These are phyloP conservation scores for Nannobrachium achirus DNA, from an alignment of 2,113 vertebrate genomes.

Conservation along the genomic window DNA sequence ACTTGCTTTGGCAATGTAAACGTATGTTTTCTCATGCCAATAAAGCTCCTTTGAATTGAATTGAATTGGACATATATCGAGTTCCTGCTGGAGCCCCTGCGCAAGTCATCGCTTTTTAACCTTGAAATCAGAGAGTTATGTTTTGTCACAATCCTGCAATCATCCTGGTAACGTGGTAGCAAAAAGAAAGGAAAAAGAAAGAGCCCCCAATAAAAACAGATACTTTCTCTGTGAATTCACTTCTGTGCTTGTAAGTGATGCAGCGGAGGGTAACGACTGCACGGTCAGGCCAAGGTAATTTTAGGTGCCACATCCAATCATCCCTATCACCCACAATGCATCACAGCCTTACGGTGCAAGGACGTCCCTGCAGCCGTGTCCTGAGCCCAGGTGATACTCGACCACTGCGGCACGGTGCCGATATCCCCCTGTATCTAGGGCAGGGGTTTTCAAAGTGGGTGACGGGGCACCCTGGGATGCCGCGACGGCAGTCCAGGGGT, in stretches of 20 bases:
- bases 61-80: too few species aligned
- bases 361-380: constrained; percentile 35
- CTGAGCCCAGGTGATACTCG: constrained; percentile 54
- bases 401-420: constrained; percentile 37
- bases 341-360: constrained; percentile 50
- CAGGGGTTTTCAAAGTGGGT: too few species aligned
- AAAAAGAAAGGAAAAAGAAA: constrained; percentile 46
- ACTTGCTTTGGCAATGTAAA: too few species aligned
- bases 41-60: too few species aligned
- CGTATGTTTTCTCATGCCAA: too few species aligned
- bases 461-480: too few species aligned
- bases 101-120: constrained; percentile 39
- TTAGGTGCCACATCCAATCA: constrained; percentile 74
- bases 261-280: constrained; percentile 64
- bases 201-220: constrained; percentile 42
- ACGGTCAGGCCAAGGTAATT: constrained; percentile 62
- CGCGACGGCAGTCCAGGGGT: too few species aligned
- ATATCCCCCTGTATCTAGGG: too few species aligned
- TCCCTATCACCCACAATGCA: constrained; percentile 56
- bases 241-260: constrained; percentile 71
- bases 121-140: constrained; percentile 53
- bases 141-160: constrained; percentile 67
- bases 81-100: background rate
- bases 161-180: too few species aligned
- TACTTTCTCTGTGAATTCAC: constrained; percentile 64